Percentiles rank a stretch among this genome's conserved stretches.
Conservation (phyloP, 2,113 vertebrate genomes). For the Aldabrachelys gigantea region DNA sequence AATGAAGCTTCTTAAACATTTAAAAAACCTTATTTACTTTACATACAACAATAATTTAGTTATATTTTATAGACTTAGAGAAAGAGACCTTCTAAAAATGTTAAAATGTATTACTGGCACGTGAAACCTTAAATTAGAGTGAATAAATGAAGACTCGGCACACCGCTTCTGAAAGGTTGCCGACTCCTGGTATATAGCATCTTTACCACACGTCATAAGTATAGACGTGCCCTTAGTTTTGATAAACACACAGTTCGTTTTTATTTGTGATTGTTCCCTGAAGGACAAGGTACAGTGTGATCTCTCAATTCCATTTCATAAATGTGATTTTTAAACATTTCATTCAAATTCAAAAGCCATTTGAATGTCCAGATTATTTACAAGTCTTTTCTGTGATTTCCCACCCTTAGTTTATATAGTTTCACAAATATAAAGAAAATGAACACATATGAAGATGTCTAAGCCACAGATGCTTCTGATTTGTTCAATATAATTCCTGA, state of each 20-base stretch:
- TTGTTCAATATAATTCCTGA: constrained; percentile 4
- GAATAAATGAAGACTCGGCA: too few species aligned
- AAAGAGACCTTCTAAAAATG: too few species aligned
- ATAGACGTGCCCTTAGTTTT: not conserved
- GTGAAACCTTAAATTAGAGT: too few species aligned
- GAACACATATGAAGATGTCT: not conserved
- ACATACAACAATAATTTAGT: too few species aligned
- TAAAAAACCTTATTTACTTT: too few species aligned
- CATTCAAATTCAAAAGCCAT: not conserved
- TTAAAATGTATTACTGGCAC: too few species aligned
- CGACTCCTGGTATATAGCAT: too few species aligned
- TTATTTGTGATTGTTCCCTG: not conserved
- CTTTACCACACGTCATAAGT: too few species aligned
- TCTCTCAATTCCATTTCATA: not conserved
- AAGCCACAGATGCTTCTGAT: not conserved
- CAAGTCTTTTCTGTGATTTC: not conserved
- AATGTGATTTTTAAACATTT: constrained; percentile 26
- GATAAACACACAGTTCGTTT: constrained; percentile 12
- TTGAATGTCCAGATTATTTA: not conserved
- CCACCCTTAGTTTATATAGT: not conserved
- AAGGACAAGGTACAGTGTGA: not conserved
- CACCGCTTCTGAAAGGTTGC: too few species aligned
- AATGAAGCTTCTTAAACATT: too few species aligned
- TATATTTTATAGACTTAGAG: too few species aligned
- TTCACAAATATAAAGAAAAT: not conserved